phyloP scores from a whole-genome alignment of 2,113 vertebrate species.

The Cinclus mexicanus region DNA sequence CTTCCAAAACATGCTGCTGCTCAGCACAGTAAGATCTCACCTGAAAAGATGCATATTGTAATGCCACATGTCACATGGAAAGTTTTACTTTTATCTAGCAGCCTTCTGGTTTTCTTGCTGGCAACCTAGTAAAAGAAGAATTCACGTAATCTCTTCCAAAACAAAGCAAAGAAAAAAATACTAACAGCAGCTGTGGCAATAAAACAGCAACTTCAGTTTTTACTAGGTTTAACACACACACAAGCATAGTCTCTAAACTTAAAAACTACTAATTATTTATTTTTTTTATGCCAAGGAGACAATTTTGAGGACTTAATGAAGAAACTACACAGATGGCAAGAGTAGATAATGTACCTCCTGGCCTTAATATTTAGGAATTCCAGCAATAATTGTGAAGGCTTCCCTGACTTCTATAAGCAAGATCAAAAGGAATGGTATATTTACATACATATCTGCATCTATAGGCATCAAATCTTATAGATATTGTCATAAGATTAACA shows the following conservation, averaged over 20 bases:
- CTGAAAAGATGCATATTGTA: conserved; percentile 90
- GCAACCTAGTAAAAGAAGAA: conserved; percentile 80
- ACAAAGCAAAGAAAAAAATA: background rate
- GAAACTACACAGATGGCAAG: background rate
- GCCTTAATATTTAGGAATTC: background rate
- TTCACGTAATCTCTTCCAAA: conserved; percentile 3
- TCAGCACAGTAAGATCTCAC: conserved; percentile 65
- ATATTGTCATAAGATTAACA: background rate
- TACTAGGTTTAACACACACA: background rate
- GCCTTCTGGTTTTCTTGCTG: conserved; percentile 85
- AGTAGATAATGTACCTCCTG: background rate
- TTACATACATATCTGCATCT: background rate
- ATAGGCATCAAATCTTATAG: background rate
- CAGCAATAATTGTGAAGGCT: background rate
- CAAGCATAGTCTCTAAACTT: background rate
- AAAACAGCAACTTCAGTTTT: background rate
- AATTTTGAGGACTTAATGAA: background rate
- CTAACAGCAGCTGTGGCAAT: background rate
- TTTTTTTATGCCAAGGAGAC: background rate
- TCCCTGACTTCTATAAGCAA: background rate
- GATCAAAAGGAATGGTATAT: background rate
- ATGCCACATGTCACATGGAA: conserved; percentile 89
- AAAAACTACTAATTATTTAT: background rate
- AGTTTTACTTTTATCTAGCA: conserved; percentile 90
- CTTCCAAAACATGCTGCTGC: background rate